phyloP scores from a whole-genome alignment of 2,797 vertebrate genomes.

The Sardinella longiceps region DNA sequence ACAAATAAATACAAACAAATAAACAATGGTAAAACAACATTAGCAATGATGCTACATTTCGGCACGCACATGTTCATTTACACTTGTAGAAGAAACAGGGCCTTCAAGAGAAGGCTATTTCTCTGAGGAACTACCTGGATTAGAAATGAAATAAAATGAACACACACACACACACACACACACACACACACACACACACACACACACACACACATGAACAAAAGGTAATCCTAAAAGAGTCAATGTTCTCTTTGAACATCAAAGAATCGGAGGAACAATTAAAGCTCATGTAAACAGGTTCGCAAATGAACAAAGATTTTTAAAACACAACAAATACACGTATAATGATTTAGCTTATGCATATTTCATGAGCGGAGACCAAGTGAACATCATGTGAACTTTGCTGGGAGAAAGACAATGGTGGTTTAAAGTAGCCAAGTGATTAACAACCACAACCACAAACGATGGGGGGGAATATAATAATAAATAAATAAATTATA shows the following conservation, averaged over 20 bases:
- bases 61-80: background rate
- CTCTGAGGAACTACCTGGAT: slow-evolving; percentile 75
- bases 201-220: slow-evolving; percentile 15
- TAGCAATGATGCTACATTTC: too few relatives aligned
- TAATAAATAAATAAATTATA: too few relatives aligned
- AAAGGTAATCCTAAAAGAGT: slow-evolving; percentile 73
- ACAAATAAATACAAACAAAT: too few relatives aligned
- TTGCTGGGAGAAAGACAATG: slow-evolving; percentile 22
- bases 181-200: background rate
- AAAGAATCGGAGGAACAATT: slow-evolving; percentile 77
- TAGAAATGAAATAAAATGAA: slow-evolving; percentile 58
- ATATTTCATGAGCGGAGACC: slow-evolving; percentile 60
- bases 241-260: slow-evolving; percentile 79
- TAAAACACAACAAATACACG: slow-evolving; percentile 64
- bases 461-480: too few relatives aligned
- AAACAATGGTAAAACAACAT: too few relatives aligned
- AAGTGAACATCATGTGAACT: slow-evolving; percentile 57
- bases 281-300: slow-evolving; percentile 63
- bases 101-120: slow-evolving; percentile 57
- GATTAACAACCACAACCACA: background rate
- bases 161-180: slow-evolving; percentile 18
- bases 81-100: background rate
- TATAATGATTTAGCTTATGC: slow-evolving; percentile 71
- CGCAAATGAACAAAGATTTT: slow-evolving; percentile 60
- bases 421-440: background rate